A percentile compares a stretch with the other conserved stretches of the same genome.
Evolutionary conservation across 2,113 vertebrate genomes (phyloP).

Genomic region (Rhinopomastus cyanomelas): DNA sequence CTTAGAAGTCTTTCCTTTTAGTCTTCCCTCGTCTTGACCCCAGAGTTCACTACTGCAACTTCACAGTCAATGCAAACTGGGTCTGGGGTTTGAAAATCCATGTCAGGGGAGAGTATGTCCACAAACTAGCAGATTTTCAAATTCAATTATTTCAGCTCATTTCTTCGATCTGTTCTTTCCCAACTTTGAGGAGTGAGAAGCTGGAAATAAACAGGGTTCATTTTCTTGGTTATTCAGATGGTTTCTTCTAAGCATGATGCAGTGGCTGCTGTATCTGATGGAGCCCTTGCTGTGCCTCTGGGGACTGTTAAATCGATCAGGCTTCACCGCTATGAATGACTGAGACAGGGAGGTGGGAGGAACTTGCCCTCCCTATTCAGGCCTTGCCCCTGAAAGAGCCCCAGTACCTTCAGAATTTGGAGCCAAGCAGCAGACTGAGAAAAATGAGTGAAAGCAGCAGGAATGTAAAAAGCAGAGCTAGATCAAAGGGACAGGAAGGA

Average conservation of each 20-base stretch:
- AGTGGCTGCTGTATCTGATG: neutral
- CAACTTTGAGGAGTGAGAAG: neutral
- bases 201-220: neutral
- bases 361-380: neutral
- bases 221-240: neutral
- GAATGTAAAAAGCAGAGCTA: conserved; percentile 66
- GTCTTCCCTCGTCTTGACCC: neutral
- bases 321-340: conserved; percentile 6
- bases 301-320: neutral
- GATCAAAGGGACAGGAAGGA: conserved; percentile 72
- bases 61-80: neutral
- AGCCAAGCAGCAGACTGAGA: conserved; percentile 41
- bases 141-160: conserved; percentile 2
- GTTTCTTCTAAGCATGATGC: neutral
- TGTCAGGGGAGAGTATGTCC: neutral
- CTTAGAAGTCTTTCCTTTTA: neutral
- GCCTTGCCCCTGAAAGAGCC: conserved; percentile 26
- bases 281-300: neutral
- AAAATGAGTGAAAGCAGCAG: conserved; percentile 55
- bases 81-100: neutral
- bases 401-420: conserved; percentile 50
- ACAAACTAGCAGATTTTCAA: neutral
- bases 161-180: neutral
- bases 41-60: neutral
- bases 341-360: neutral